Evolutionary conservation across 2,113 vertebrate species (phyloP), one percentile per base, ranked within the genome.

Genomic region (Amblyopsis rosae): DNA sequence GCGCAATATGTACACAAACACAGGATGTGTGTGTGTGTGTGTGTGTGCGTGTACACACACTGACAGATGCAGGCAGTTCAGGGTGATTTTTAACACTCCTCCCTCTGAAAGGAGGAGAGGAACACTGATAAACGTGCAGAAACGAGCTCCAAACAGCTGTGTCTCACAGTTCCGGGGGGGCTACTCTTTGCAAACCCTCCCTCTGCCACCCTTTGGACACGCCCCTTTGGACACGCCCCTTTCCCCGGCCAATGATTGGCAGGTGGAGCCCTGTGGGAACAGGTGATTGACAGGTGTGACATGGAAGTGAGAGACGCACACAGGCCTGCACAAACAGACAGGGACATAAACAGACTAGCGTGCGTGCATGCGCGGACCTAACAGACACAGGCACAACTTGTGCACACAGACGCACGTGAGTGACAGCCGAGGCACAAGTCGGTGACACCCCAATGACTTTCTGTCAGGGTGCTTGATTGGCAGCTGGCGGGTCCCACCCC

Each of bases 361-460:
- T 45, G 48, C 56, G 3, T 9, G 35, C 54, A 12, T 12, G 26
- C 19, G 12, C 32, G 6, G 12, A 33, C 58, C 15, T 12, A 35
- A 15, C 19, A 13, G 1, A 19, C 57, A 59, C 57, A 12, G 26
- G 7, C 26, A 32, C 12, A 59, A 59, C 35, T 5, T 41, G 35
- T 11, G 56, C 26, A 59, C 35, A 64, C 33, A 45, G 8, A 59
- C 58, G 59, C 51, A 15, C 35, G 65, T 86, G 88, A 90, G 63
- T 89, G 88, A 73, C 88, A 90, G 75, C 78, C 81, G 35, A 70
- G 86, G 70, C 87, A 86, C 67, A 64, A 80, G 77, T 75, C 73
- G 16, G 69, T 76, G 85, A 91, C 88, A 87, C 77, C 59, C 70
- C 80, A 86, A 80, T 86, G 87, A 84, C 84, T 88, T 90, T 75